A percentile compares a stretch with the other conserved stretches of the same genome.
Conservation (phyloP, 2,797 vertebrate genomes). For the Moxostoma hubbsi region DNA sequence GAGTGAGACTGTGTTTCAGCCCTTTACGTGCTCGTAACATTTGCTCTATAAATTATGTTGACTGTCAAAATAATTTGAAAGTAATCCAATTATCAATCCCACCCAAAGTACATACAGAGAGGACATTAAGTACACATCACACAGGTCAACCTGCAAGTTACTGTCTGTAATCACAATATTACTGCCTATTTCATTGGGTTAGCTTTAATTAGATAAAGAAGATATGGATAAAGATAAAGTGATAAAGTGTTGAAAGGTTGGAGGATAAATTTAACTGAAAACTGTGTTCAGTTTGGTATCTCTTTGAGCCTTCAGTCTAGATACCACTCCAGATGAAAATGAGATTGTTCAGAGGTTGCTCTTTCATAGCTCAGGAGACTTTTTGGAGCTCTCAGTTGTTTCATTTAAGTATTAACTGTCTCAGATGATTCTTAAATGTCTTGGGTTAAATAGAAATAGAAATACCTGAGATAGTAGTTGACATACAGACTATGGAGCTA, state of each 20-base stretch:
- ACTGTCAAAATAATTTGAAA: conserved; percentile 23
- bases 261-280: too few relatives aligned
- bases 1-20: background rate
- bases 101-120: conserved; percentile 28
- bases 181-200: background rate
- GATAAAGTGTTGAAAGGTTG: background rate
- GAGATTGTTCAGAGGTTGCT: background rate
- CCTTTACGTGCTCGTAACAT: background rate
- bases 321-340: background rate
- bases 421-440: too few relatives aligned
- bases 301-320: too few relatives aligned
- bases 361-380: too few relatives aligned
- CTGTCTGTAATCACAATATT: background rate
- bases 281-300: too few relatives aligned
- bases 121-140: conserved; percentile 1
- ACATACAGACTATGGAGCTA: too few relatives aligned
- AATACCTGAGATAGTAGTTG: too few relatives aligned
- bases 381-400: too few relatives aligned
- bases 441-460: too few relatives aligned
- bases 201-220: background rate
- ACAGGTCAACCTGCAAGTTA: conserved; percentile 28
- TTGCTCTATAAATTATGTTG: conserved; percentile 25
- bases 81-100: conserved; percentile 15
- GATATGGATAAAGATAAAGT: too few relatives aligned
- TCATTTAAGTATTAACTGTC: too few relatives aligned